A percentile compares a stretch with the other conserved stretches of the same genome.
Evolutionary conservation across 2,113 vertebrate genomes (phyloP).

Genomic region (Erythrocebus patas): DNA sequence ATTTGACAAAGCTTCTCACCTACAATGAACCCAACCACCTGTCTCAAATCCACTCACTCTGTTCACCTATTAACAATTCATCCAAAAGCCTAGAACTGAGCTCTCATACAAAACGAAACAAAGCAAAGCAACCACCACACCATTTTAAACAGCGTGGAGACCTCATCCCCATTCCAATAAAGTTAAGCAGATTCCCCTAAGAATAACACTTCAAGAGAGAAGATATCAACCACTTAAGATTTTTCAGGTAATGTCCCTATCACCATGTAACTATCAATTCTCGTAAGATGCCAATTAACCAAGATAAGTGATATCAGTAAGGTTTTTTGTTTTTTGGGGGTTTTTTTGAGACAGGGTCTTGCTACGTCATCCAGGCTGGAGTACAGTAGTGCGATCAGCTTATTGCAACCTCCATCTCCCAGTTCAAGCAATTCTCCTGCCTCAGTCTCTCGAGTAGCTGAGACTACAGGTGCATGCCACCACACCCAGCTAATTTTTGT

Average conservation of each 20-base stretch:
- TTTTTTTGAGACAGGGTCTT: too few relatives aligned
- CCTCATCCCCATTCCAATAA: not conserved
- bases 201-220: not conserved
- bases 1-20: not conserved
- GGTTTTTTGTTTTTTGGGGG: too few relatives aligned
- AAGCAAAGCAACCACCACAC: not conserved
- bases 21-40: not conserved
- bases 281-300: not conserved
- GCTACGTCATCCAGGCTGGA: too few relatives aligned
- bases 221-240: not conserved
- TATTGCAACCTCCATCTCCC: too few relatives aligned
- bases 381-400: too few relatives aligned
- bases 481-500: too few relatives aligned
- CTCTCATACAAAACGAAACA: not conserved
- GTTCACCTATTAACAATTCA: not conserved
- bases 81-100: not conserved
- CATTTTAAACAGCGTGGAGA: not conserved
- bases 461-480: too few relatives aligned
- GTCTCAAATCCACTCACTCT: not conserved
- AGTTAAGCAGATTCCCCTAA: not conserved
- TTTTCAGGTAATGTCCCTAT: not conserved
- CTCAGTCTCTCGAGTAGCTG: too few relatives aligned
- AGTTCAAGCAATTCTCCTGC: too few relatives aligned
- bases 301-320: not conserved
- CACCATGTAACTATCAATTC: not conserved